Evolutionary conservation across 2,113 vertebrate species (phyloP), one percentile per base, ranked within the genome.

Genomic region (Myiozetetes cayanensis): DNA sequence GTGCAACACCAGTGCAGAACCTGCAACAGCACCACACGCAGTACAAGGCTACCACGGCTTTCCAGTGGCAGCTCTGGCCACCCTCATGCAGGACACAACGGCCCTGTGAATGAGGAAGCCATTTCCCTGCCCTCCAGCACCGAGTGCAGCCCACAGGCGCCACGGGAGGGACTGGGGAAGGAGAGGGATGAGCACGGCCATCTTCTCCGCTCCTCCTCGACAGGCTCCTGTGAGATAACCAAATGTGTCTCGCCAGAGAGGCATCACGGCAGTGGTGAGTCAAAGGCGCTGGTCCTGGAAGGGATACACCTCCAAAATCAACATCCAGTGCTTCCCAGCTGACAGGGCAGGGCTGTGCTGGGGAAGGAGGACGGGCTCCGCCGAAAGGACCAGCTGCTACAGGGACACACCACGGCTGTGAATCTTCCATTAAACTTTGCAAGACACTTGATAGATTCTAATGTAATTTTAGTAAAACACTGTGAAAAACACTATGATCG

Each of bases 281-380:
- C 85, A 89, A 94, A 85, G 41, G 70, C 9, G 0, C 85, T 75
- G 90, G 35, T 85, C 81, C 74, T 79, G 82, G 56, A 65, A 76
- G 85, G 82, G 82, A 65, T 52, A 72, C 62, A 61, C 71, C 66
- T 95, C 92, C 92, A 89, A 91, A 91, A 90, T 83, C 95, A 96
- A 85, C 96, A 91, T 13, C 73, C 61, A 85, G 65, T 5, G 84
- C 93, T 95, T 39, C 55, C 21, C 25, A 92, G 72, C 58, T 58
- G 31, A 59, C 72, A 73, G 35, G 52, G 74, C 88, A 74, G 56
- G 70, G 85, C 96, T 91, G 70, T 0, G 4, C 23, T 0, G 0
- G 39, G 52, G 46, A 27, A 46, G 37, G 17, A 62, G 49, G 39
- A 44, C 5, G 8, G 61, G 50, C 68, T 35, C 37, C 46, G 79